Conservation (phyloP, 2,113 vertebrate species). For the Callospermophilus lateralis region DNA sequence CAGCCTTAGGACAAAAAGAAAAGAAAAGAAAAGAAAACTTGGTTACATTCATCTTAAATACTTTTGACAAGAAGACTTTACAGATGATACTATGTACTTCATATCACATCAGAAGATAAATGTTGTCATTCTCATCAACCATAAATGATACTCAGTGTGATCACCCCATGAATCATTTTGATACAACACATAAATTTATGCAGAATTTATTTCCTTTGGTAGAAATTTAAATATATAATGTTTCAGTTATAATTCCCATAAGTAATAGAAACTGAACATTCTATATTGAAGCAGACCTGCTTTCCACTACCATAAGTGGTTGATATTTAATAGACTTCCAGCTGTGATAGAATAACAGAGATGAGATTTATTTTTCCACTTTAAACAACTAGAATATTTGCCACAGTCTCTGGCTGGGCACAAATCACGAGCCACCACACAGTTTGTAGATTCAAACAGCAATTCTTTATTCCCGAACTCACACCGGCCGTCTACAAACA, state of each 20-base stretch:
- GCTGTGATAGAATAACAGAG: not conserved
- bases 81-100: not conserved
- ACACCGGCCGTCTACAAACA: too few species aligned
- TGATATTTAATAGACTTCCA: not conserved
- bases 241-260: not conserved
- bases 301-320: not conserved
- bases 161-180: not conserved
- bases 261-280: not conserved
- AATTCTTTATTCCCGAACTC: too few species aligned
- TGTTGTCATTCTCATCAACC: not conserved
- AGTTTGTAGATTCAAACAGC: too few species aligned
- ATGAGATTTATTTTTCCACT: not conserved
- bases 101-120: not conserved
- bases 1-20: too few species aligned
- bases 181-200: not conserved
- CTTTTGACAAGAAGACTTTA: not conserved
- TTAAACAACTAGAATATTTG: not conserved
- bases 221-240: not conserved
- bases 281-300: not conserved
- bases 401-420: too few species aligned
- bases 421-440: too few species aligned
- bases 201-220: not conserved
- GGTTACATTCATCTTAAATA: not conserved
- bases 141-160: not conserved
- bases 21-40: not conserved